These are phyloP conservation scores for Drosophila multiciliata DNA, from an alignment of 2,888 invertebrate species.

Conservation along the genomic window DNA sequence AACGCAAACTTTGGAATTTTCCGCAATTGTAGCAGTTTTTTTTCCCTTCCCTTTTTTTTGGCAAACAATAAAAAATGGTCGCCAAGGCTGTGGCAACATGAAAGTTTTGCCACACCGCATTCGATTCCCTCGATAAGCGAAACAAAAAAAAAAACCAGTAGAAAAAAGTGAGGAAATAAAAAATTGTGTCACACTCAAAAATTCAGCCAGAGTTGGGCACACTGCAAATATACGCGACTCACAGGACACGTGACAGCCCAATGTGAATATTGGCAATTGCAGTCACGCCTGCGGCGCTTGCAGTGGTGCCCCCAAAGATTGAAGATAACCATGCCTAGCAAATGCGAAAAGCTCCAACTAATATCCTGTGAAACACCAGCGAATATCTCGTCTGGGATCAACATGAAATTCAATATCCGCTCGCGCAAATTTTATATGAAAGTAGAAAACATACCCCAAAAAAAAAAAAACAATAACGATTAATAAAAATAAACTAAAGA, in stretches of 20 bases:
- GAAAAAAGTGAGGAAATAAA: background rate
- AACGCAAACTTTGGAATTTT: conserved; percentile 68
- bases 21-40: conserved; percentile 68
- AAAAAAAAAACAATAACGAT: background rate
- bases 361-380: background rate
- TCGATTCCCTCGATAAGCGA: conserved; percentile 72
- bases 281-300: background rate
- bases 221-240: conserved; percentile 29
- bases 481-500: background rate
- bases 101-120: conserved; percentile 64
- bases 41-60: conserved; percentile 21
- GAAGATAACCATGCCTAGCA: background rate
- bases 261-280: conserved; percentile 25
- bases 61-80: conserved; percentile 76
- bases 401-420: background rate
- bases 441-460: fast-evolving
- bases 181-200: conserved; percentile 24
- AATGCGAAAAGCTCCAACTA: background rate
- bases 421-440: background rate
- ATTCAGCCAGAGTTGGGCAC: conserved; percentile 28
- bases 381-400: background rate
- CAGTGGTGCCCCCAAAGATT: background rate
- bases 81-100: conserved; percentile 47
- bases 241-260: conserved; percentile 30
- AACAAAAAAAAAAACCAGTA: background rate